Evolutionary conservation across 53 echinoderm and acorn worm species (phyloP).

Genomic region (Paracentrotus lividus): DNA sequence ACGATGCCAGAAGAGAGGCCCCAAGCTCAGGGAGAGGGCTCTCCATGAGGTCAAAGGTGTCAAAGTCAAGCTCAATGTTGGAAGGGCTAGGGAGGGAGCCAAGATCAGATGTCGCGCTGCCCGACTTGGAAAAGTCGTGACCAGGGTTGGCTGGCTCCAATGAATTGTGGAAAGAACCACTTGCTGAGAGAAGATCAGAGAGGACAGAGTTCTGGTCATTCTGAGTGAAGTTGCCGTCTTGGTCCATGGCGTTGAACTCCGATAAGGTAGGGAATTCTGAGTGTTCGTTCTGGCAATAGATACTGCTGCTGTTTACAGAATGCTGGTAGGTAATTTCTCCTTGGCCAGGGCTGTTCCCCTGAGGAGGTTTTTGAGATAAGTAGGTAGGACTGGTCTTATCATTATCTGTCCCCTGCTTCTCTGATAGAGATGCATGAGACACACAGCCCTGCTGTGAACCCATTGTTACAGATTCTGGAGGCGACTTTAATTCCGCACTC

Average conservation of each 20-base stretch:
- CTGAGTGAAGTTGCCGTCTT: conserved; percentile 58
- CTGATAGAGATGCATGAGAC: background rate
- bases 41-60: conserved; percentile 91
- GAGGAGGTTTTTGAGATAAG: background rate
- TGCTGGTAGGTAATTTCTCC: conserved; percentile 33
- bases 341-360: background rate
- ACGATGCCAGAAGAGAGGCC: background rate
- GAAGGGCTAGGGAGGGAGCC: conserved; percentile 71
- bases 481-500: background rate
- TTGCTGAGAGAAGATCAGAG: conserved; percentile 51
- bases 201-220: conserved; percentile 51
- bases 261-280: conserved; percentile 67
- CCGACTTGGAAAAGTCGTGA: conserved; percentile 45
- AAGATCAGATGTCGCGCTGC: conserved; percentile 40
- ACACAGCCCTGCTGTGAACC: background rate
- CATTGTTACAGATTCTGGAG: background rate
- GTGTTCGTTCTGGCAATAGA: conserved; percentile 15
- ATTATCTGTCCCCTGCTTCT: background rate
- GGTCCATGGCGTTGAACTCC: conserved; percentile 71
- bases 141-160: background rate
- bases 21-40: conserved; percentile 81
- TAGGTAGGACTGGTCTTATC: background rate
- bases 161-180: conserved; percentile 1
- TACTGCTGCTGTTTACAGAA: conserved; percentile 47
- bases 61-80: conserved; percentile 89